Base-by-base conservation (phyloP, 2,113 vertebrate genomes). In the Myocastor coypus region DNA sequence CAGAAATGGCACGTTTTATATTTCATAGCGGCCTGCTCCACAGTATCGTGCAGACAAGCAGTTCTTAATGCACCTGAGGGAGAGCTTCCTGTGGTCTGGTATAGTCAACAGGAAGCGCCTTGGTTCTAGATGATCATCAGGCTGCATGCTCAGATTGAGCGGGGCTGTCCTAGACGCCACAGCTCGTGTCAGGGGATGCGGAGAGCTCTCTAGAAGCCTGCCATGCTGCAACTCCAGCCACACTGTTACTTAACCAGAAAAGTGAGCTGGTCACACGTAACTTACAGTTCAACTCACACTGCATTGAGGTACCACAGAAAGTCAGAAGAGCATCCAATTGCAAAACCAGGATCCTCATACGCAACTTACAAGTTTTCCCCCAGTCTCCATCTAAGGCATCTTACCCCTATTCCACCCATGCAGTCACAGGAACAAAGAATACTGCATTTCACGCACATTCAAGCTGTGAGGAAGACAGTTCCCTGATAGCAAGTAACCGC, bases 1-100 rank as follows among this genome's bases (percentile, higher is more conserved):
- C 34, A 57, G 17, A 2, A 20, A 52, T 4, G 28, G 30, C 57
- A 50, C 52, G 40, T 7, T 11, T 69, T 20, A 40, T 1, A 42
- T 2, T 19, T 24, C 6, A 9, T 0, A 19, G n/a, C 1, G 5
- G 16, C 17, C 11, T 20, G 17, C 11, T 24, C 32, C 30, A 17
- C 13, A 8, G 3, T 0, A 11, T 13, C 1, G 17, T 9, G 9
- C 3, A 30, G 61, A 63, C 34, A 0, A 63, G 17, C 0, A 8
- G 2, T 22, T 64, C 42, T 30, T 20, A 14, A 10, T 0, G 14
- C 50, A 16, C 8, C 0, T 7, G 12, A 46, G 52, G 42, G 34
- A 11, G 34, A 4, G 63, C 63, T 64, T 42, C 63, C 84, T 71
- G 17, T 32, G 9, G 10, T 17, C 55, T 59, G 78, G 30, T 11